phyloP scores from a whole-genome alignment of 2,888 invertebrate genomes.

The Acrobasis repandana region DNA sequence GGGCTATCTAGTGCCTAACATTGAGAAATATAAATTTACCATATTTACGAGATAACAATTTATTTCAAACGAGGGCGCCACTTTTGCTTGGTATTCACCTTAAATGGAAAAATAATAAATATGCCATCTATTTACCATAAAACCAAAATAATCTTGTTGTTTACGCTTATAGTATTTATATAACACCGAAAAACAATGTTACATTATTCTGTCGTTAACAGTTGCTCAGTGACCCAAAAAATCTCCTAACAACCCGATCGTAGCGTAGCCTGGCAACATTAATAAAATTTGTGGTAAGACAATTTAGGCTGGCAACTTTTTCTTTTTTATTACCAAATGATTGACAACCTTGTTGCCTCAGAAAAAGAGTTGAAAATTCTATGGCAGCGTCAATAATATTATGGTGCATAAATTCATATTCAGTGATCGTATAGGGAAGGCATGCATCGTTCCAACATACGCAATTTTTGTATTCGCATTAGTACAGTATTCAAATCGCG shows the following conservation, averaged over 20 bases:
- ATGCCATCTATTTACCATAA: neutral
- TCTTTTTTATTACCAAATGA: neutral
- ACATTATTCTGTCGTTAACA: constrained; percentile 16
- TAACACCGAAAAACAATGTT: constrained; percentile 1
- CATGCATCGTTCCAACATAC: constrained; percentile 24
- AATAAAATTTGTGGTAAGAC: constrained; percentile 25
- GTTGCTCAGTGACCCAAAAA: constrained; percentile 21
- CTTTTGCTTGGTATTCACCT: too few relatives aligned
- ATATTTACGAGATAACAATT: too few relatives aligned
- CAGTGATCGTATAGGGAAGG: constrained; percentile 25
- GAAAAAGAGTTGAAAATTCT: neutral
- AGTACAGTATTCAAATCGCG: constrained; percentile 14
- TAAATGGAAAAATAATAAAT: too few relatives aligned
- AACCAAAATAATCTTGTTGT: constrained; percentile 3
- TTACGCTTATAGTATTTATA: constrained; percentile 5
- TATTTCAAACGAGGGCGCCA: too few relatives aligned
- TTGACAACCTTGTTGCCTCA: neutral
- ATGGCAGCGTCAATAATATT: neutral
- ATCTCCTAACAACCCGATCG: constrained; percentile 12
- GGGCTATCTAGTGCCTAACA: too few relatives aligned
- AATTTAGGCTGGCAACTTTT: constrained; percentile 22
- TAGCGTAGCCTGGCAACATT: constrained; percentile 25
- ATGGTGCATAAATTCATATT: constrained; percentile 28
- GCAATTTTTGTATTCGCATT: constrained; percentile 18
- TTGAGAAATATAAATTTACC: too few relatives aligned